These are phyloP conservation scores for Camponotus vicinus DNA, from an alignment of 1,140 invertebrate genomes.

Conservation along the genomic window DNA sequence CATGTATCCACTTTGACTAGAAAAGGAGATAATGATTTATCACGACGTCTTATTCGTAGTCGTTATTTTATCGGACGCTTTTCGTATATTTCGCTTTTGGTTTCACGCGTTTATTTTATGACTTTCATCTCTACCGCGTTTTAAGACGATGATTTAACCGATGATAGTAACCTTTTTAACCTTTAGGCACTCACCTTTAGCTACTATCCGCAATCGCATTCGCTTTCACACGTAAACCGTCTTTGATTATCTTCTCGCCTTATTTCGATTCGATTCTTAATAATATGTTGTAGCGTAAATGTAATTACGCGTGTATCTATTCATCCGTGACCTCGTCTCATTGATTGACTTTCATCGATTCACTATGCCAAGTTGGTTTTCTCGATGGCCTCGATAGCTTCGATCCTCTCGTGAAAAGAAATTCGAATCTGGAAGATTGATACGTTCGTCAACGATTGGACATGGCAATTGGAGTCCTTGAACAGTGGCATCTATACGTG, in stretches of 20 bases:
- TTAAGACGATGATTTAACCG: slow-evolving; percentile 64
- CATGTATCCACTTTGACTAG: neutral
- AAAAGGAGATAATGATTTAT: neutral
- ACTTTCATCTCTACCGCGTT: slow-evolving; percentile 45
- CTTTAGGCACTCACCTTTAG: slow-evolving; percentile 74
- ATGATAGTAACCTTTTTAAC: slow-evolving; percentile 71
- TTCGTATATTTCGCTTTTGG: neutral
- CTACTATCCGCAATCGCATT: slow-evolving; percentile 69
- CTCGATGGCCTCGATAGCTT: neutral
- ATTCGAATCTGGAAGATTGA: neutral
- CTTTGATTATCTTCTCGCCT: slow-evolving; percentile 45
- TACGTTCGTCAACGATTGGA: neutral
- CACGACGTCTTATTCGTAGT: neutral
- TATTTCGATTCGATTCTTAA: slow-evolving; percentile 38
- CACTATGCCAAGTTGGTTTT: slow-evolving; percentile 4
- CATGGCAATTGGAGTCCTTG: slow-evolving; percentile 18
- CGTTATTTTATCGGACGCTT: neutral
- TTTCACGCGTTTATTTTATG: neutral
- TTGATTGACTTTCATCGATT: slow-evolving; percentile 43
- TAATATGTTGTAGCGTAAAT: slow-evolving; percentile 45
- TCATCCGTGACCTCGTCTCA: slow-evolving; percentile 51
- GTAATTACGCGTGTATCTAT: slow-evolving; percentile 37
- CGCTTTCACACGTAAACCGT: slow-evolving; percentile 73
- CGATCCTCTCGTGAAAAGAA: slow-evolving; percentile 25
- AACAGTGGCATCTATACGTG: slow-evolving; percentile 5